Evolutionary conservation across 2,113 vertebrate genomes (phyloP), one percentile per base, ranked within the genome.

Genomic region (Girardinichthys multiradiatus): DNA sequence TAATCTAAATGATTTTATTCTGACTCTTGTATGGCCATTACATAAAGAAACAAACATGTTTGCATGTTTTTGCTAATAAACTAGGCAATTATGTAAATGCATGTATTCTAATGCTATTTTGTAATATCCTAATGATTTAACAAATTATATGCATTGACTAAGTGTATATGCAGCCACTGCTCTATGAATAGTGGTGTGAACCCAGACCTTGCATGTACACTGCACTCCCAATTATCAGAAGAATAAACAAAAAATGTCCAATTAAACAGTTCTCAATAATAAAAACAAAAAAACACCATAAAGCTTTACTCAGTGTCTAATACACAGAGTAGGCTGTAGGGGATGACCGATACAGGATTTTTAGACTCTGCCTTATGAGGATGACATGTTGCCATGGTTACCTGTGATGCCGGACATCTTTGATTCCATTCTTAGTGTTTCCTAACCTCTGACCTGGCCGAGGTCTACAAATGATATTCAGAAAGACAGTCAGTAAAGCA

Each of bases 391-490:
- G 69, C 54, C 59, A 68, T 51, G 21, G 57, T 89, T 80, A 96
- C 95, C 95, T 94, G 89, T 96, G 95, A 81, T 94, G 81, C 57
- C 95, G 90, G 31, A 96, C 87, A 42, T 95, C 94, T 80, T 92
- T 93, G 64, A 96, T 95, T 42, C 95, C 95, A 1, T 94, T 95
- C 86, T 94, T 95, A 31, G 93, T 95, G 80, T 95, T 96, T 72
- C 94, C 95, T 80, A 95, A 85, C 79, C 94, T 90, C 83, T 95
- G 95, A 58, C 95, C 94, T 0, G 94, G 95, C 5, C 94, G 92
- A n/a, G 91, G 90, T 82, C 95, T 95, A 65, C 14, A 69, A 64
- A 65, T 11, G n/a, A 31, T 26, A 31, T 19, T 39, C 57, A 74
- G 39, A 77, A 7, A 26, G 26, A 68, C 0, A 4, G 27, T 6